phyloP scores from a whole-genome alignment of 1,140 invertebrate species.

The Gyrodactylus bullatarudis region DNA sequence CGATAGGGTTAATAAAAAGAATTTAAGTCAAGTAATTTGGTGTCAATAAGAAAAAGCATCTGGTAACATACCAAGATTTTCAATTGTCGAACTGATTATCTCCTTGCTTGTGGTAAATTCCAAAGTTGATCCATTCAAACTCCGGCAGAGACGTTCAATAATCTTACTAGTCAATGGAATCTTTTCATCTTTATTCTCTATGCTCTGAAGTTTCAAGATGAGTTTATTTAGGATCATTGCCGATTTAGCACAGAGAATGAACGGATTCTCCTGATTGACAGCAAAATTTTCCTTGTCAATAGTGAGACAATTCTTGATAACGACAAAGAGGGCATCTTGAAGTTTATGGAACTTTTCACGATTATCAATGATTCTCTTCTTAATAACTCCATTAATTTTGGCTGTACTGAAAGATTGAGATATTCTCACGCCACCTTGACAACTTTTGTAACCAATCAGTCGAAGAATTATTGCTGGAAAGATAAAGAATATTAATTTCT shows the following conservation, averaged over 20 bases:
- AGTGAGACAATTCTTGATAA: neutral
- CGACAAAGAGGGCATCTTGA: neutral
- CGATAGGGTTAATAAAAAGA: too few relatives aligned
- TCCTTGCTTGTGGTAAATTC: neutral
- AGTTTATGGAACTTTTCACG: neutral
- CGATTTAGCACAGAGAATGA: neutral
- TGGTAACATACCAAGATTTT: neutral
- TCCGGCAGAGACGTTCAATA: neutral
- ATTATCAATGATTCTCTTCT: neutral
- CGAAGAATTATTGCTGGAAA: neutral
- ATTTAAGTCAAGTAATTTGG: too few relatives aligned
- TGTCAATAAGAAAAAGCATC: too few relatives aligned
- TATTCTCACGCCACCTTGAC: neutral
- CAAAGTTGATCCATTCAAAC: neutral
- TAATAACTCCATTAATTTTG: neutral
- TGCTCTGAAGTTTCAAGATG: too few relatives aligned
- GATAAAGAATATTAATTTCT: neutral
- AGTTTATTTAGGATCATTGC: neutral
- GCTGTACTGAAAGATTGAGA: neutral
- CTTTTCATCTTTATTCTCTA: too few relatives aligned
- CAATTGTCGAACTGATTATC: neutral
- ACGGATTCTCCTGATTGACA: neutral
- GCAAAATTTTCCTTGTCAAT: neutral
- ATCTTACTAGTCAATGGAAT: neutral
- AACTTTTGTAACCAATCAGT: neutral